Base-by-base conservation (phyloP, 2,113 vertebrate genomes). In the Poecile atricapillus region DNA sequence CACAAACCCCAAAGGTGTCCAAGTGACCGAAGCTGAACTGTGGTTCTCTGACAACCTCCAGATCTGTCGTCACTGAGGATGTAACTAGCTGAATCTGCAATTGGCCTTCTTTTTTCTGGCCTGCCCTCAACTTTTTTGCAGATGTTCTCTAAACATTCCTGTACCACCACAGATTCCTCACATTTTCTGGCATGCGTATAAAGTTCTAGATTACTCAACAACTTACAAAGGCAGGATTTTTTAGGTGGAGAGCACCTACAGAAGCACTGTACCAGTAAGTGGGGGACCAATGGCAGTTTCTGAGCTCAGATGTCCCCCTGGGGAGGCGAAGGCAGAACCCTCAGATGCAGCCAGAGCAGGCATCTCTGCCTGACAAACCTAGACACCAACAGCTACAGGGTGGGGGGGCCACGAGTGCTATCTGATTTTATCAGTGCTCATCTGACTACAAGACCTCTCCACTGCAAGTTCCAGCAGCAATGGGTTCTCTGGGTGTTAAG, bases 341-440 rank as follows among this genome's bases (percentile, higher is more conserved):
- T 41, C 30, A 43, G 75, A 55, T 1, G 4, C 23, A 44, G 56
- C 35, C 73, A 43, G 44, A 56, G n/a, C 50, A 47, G 49, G 12
- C 14, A 35, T 41, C 41, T 28, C 11, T 2, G 2, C 31, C 31
- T 5, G 33, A 18, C 16, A 73, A 65, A 52, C 33, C 27, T 0
- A 0, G 22, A 2, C 6, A 49, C 44, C 1, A 0, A 21, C 0
- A 3, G 50, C 41, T 30, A 6, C 55, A 30, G 25, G 14, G 10
- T 31, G 5, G 2, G 31, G 27, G 13, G 15, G 41, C 10, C 28
- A 78, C 0, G 0, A 30, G 46, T 2, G 0, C 30, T 2, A 4
- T 25, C 35, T 30, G 31, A 25, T 12, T 39, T 39, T 12, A 20
- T 28, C 2, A 3, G 11, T 55, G 14, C 56, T 31, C 0, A 2